Conservation (phyloP, 2,113 vertebrate species). For the Hippopotamus amphibius region DNA sequence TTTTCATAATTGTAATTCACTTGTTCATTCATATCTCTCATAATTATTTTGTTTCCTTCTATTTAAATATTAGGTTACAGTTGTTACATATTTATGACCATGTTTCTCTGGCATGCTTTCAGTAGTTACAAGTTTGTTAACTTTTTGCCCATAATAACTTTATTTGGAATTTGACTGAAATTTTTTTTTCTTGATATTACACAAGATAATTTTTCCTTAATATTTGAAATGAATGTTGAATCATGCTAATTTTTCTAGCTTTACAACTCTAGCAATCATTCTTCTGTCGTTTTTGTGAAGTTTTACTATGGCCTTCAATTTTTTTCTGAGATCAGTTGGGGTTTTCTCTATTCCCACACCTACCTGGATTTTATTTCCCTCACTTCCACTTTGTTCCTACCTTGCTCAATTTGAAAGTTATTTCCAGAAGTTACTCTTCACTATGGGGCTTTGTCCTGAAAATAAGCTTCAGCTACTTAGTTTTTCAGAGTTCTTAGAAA, state of each 20-base stretch:
- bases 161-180: neutral
- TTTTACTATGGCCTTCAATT: neutral
- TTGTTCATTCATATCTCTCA: neutral
- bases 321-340: neutral
- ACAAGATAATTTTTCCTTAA: neutral
- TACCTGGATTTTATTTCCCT: neutral
- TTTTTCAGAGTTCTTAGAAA: too few relatives aligned
- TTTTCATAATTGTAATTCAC: neutral
- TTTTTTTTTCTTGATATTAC: neutral
- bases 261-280: neutral
- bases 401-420: neutral
- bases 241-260: neutral
- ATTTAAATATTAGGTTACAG: neutral
- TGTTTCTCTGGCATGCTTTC: neutral
- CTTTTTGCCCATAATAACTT: neutral
- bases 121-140: neutral
- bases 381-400: neutral
- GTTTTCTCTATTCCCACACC: neutral
- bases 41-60: neutral
- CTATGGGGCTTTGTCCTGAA: neutral
- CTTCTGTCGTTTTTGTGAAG: neutral
- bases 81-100: neutral
- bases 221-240: neutral
- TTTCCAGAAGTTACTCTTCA: neutral
- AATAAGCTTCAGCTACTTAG: neutral